These are phyloP conservation scores for Trididemnum nubilum DNA, from an alignment of 23 tunicate genomes.

Conservation along the genomic window DNA sequence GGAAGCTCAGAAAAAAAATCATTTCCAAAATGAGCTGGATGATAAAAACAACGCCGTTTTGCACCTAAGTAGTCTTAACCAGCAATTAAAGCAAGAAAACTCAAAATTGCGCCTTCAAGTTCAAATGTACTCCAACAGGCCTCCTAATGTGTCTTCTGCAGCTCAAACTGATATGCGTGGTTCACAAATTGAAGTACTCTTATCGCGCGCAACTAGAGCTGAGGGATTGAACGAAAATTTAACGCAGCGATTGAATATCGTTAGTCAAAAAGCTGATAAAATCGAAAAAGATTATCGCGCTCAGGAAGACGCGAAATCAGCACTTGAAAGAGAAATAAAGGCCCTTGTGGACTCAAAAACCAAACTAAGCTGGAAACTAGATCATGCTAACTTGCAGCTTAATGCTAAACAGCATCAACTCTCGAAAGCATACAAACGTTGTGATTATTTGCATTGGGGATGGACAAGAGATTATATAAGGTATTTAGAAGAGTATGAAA, in stretches of 20 bases:
- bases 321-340: background rate
- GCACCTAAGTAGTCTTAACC: background rate
- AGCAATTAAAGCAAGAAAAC: conserved; percentile 9
- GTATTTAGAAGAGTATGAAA: no score
- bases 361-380: background rate
- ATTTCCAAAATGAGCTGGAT: background rate
- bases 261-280: background rate
- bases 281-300: background rate
- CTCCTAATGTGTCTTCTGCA: background rate
- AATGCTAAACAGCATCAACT: background rate
- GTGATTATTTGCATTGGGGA: background rate
- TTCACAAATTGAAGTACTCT: background rate
- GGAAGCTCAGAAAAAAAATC: no score
- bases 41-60: background rate
- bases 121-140: background rate
- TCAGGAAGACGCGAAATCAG: background rate
- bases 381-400: background rate
- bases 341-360: background rate
- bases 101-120: background rate
- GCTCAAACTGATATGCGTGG: background rate
- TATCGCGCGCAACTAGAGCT: background rate
- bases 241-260: no score
- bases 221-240: background rate
- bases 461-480: background rate
- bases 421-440: background rate